Evolutionary conservation across 2,797 vertebrate species (phyloP), one percentile per base, ranked within the genome.

Genomic region (Sylvilagus floridanus): DNA sequence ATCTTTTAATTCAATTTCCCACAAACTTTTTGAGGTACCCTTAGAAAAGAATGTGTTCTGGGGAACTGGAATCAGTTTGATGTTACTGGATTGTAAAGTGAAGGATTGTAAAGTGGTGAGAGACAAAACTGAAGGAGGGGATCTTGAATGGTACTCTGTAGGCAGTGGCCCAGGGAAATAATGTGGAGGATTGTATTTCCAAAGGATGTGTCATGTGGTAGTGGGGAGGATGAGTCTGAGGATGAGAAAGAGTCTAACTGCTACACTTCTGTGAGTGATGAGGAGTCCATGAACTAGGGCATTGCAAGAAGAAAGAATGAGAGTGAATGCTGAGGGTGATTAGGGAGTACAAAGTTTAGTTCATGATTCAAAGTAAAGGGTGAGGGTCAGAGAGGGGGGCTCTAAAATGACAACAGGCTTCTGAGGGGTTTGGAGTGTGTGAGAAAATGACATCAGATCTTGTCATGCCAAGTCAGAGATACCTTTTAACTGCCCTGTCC

Each of bases 41-140:
- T 57, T 57, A 57, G 17, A 57, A 57, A 57, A 52, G 7, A 24
- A 16, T 68, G 50, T 69, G 24, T 78, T 66, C 14, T 47, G 47
- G 65, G 81, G 22, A 82, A 71, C 35, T 87, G 32, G 83, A 84
- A 78, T 90, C 50, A 47, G 72, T 75, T 79, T 84, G 66, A 32
- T 84, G 4, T 88, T 68, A 57, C 30, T 50, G 42, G 24, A 42
- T 28, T 62, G 7, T 78, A 81, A 76, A 76, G 63, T 57, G 52
- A 76, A 88, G 79, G 54, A 57, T 2, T 88, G n/a, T 13, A 81
- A 71, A 81, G 52, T 32, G 7, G 19, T 68, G 62, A 42, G 68
- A 81, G 22, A 2, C 22, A 75, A 73, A 72, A n/a, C 2, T 84
- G 42, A 37, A 76, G 42, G 86, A 60, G 11, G 35, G 82, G 32